Evolutionary conservation across 1,140 invertebrate species (phyloP).

Genomic region (Bursaphelenchus mucronatus): DNA sequence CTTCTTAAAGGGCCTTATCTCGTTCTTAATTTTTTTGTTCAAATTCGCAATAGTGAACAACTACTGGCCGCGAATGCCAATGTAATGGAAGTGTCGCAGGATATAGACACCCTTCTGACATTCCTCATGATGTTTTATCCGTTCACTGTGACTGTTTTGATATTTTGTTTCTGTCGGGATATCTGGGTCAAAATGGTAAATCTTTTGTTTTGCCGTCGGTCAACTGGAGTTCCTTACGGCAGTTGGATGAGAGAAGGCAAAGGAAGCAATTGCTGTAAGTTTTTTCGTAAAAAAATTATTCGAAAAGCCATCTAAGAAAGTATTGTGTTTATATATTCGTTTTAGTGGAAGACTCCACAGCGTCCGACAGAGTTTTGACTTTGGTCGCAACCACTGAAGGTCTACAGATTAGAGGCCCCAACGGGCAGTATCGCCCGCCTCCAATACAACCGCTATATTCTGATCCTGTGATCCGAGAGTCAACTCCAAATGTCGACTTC

Average conservation of each 20-base stretch:
- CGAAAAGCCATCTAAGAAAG: not conserved
- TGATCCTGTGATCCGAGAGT: too few relatives aligned
- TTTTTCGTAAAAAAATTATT: constrained; percentile 1
- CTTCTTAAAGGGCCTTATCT: constrained; percentile 46
- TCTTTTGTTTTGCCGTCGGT: constrained; percentile 38
- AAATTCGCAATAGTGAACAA: constrained; percentile 22
- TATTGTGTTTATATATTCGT: not conserved
- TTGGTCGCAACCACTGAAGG: constrained; percentile 37
- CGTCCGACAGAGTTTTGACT: constrained; percentile 36
- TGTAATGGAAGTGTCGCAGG: constrained; percentile 26
- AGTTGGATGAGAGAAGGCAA: constrained; percentile 6
- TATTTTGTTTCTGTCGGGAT: constrained; percentile 32
- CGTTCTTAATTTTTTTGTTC: constrained; percentile 39
- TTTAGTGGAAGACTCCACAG: constrained; percentile 9
- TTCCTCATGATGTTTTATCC: constrained; percentile 40
- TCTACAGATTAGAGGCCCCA: constrained; percentile 31
- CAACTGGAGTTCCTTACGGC: constrained; percentile 17
- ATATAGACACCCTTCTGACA: constrained; percentile 34
- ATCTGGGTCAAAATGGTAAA: constrained; percentile 43
- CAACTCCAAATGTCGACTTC: too few relatives aligned
- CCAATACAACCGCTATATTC: not conserved
- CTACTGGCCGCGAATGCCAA: not conserved
- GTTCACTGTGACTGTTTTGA: constrained; percentile 40
- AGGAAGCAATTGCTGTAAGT: constrained; percentile 12
- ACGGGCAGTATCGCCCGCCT: constrained; percentile 15